These are phyloP conservation scores for Arctopsyche grandis DNA, from an alignment of 1,140 invertebrate species.

Conservation along the genomic window DNA sequence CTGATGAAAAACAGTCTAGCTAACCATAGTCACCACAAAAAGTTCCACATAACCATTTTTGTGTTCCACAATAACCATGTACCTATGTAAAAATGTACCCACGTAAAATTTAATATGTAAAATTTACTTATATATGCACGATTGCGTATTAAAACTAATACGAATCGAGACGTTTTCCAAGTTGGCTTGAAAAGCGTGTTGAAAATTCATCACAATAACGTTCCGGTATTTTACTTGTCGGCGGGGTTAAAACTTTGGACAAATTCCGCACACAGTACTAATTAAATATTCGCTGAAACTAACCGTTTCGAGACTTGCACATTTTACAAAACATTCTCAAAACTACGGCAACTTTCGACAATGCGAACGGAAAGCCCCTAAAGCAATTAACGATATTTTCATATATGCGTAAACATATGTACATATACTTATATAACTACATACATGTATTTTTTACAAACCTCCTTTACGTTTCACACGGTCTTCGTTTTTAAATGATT, in stretches of 20 bases:
- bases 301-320: not conserved
- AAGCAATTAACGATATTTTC: slow-evolving; percentile 1
- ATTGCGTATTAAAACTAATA: not conserved
- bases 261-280: slow-evolving; percentile 15
- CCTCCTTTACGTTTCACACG: too few species aligned
- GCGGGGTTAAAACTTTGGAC: slow-evolving; percentile 1
- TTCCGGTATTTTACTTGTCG: slow-evolving; percentile 1
- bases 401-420: not conserved
- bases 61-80: too few species aligned
- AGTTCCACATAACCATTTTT: too few species aligned
- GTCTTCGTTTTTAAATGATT: too few species aligned
- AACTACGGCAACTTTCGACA: not conserved
- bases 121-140: not conserved
- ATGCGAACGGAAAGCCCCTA: not conserved
- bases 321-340: slow-evolving; percentile 2
- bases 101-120: too few species aligned
- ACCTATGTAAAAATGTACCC: too few species aligned
- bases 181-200: not conserved
- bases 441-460: not conserved
- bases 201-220: slow-evolving; percentile 36
- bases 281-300: slow-evolving; percentile 34
- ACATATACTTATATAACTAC: not conserved
- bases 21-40: too few species aligned
- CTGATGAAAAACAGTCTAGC: too few species aligned
- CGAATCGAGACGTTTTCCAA: not conserved